Conservation (phyloP, 2,113 vertebrate species). For the Trematomus loennbergii region DNA sequence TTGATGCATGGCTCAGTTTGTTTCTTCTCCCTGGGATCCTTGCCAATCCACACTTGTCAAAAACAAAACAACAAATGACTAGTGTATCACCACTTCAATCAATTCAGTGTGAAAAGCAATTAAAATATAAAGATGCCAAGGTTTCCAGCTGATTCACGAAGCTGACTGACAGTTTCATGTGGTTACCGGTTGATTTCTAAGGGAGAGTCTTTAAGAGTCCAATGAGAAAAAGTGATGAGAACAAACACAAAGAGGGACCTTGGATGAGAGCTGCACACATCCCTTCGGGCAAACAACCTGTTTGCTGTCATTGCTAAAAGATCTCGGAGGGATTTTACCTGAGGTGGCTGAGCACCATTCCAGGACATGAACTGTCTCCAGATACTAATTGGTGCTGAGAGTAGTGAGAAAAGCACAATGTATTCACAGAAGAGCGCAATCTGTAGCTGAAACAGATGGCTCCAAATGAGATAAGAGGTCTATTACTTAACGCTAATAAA, state of each 20-base stretch:
- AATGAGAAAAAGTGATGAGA: conserved; percentile 32
- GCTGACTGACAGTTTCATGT: conserved; percentile 37
- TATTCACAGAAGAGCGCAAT: conserved; percentile 59
- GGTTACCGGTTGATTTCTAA: conserved; percentile 33
- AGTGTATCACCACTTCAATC: conserved; percentile 42
- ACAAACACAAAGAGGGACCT: conserved; percentile 38
- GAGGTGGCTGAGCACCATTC: conserved; percentile 49
- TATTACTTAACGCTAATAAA: conserved; percentile 65
- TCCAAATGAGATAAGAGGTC: conserved; percentile 64
- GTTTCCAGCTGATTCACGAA: conserved; percentile 35
- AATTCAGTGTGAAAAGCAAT: conserved; percentile 64
- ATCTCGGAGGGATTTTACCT: conserved; percentile 52
- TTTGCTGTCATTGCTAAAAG: conserved; percentile 50
- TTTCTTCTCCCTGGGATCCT: conserved; percentile 52
- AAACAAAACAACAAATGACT: conserved; percentile 28
- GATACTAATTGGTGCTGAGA: conserved; percentile 75
- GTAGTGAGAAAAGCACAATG: conserved; percentile 53
- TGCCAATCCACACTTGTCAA: conserved; percentile 58
- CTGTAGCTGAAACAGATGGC: conserved; percentile 76
- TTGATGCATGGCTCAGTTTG: conserved; percentile 41
- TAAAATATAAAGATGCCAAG: conserved; percentile 54
- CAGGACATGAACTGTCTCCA: conserved; percentile 63
- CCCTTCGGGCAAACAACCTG: conserved; percentile 46
- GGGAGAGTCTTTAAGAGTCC: conserved; percentile 20
- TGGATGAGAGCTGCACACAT: conserved; percentile 12